phyloP scores from a whole-genome alignment of 2,888 invertebrate genomes.

The Idaea dimidiata region DNA sequence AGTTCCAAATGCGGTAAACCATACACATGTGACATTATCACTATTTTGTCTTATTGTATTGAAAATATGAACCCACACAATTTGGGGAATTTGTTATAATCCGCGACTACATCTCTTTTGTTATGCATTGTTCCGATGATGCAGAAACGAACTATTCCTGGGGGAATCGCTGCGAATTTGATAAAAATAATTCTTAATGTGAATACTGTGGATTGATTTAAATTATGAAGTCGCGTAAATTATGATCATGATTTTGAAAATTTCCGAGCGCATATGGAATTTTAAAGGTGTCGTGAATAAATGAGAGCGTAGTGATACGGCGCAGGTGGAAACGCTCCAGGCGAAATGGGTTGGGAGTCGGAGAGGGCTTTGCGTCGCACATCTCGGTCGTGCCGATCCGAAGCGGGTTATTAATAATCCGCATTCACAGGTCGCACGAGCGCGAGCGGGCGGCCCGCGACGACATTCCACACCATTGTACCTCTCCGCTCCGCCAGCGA shows the following conservation, averaged over 20 bases:
- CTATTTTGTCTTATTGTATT: conserved; percentile 77
- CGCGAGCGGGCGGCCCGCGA: conserved; percentile 71
- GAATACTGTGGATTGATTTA: conserved; percentile 49
- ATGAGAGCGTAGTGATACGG: conserved; percentile 55
- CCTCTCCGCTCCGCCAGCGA: conserved; percentile 72
- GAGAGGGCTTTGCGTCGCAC: conserved; percentile 38
- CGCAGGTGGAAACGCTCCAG: conserved; percentile 70
- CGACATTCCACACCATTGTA: conserved; percentile 78
- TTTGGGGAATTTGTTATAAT: conserved; percentile 79
- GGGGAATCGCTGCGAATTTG: conserved; percentile 51
- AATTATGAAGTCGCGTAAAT: conserved; percentile 29
- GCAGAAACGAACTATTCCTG: conserved; percentile 48
- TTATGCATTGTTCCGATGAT: conserved; percentile 59
- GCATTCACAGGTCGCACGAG: conserved; percentile 76
- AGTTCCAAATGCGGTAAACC: conserved; percentile 76
- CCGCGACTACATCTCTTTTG: conserved; percentile 64
- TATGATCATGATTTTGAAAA: conserved; percentile 25
- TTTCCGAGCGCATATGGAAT: conserved; percentile 38
- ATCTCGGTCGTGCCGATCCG: conserved; percentile 49
- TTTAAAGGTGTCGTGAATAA: conserved; percentile 59
- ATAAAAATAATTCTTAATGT: conserved; percentile 58
- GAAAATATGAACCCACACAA: conserved; percentile 77
- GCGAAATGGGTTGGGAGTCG: conserved; percentile 60
- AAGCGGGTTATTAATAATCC: conserved; percentile 78
- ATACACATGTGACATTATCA: conserved; percentile 76